Base-by-base conservation (phyloP, 2,797 vertebrate genomes). In the Diplodus sargus region DNA sequence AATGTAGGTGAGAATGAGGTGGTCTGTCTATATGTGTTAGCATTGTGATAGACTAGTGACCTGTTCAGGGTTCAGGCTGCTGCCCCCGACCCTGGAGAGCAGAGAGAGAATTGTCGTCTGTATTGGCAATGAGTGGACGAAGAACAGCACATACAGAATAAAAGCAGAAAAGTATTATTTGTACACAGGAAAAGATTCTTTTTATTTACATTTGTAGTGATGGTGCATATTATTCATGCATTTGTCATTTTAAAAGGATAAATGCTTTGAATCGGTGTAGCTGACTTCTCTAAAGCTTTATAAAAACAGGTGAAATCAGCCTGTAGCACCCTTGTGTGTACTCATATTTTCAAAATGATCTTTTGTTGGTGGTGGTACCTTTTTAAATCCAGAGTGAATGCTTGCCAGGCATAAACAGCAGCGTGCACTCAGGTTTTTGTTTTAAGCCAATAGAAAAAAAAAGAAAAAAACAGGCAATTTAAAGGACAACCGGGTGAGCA, bases 401-500 rank as follows among this genome's bases (percentile, higher is more conserved):
- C 18, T 7, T 28, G 42, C 49, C 65, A 47, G 66, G 20, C 65
- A 64, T 51, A 73, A 86, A 75, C 86, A 52, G 60, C 25, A 34
- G 13, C 49, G 59, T 42, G 59, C 56, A 6, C 25, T 59, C 66
- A 17, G 53, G 6, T 69, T 68, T 80, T 70, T 68, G 48, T 81
- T 87, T 83, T 54, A 78, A 87, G 59, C 72, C 78, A 73, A 79
- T 16, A 60, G 66, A 43, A 76, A 86, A 84, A 54, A 78, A 15
- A 34, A 2, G 7, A 85, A 84, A 74, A 56, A 77, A 45, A 39
- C 9, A 84, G 70, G 76, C 70, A 67, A 90, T 89, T 82, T 80
- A 81, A 83, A 89, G 80, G 77, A 86, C 61, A 84, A 84, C n/a
- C 0, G 48, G 79, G 83, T 83, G 83, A 86, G 88, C 90, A 89